Base-by-base conservation (phyloP, 2,888 invertebrate genomes). In the Charanyca ferruginea region DNA sequence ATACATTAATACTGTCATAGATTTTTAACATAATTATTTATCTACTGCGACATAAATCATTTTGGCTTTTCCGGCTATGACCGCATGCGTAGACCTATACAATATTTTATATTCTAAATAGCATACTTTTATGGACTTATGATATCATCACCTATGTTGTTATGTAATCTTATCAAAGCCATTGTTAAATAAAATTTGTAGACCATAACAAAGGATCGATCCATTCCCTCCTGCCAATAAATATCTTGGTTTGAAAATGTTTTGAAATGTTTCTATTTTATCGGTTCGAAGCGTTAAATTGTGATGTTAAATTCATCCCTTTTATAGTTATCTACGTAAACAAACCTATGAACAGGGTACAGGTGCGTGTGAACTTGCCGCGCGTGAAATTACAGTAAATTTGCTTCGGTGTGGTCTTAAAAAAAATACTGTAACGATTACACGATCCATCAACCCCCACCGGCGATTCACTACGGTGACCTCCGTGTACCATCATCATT, bases 331-430 rank as follows among this genome's bases (percentile, higher is more conserved):
- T 83, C 65, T 81, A 82, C 87, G 88, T 90, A 90, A 91, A 92
- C 90, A 91, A 90, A 91, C 78, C 83, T 80, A 83, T 84, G 80
- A 47, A 32, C 78, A 84, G 84, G 86, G 85, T 85, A 88, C 90
- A 92, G 90, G 89, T 93, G 94, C 94, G 94, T 94, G 93, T 92
- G 93, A 94, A 92, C 90, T 84, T 88, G 81, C 90, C 88, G 88
- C 85, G 91, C 95, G 93, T 95, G 95, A 95, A 95, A 95, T 95
- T 90, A 90, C 88, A 89, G 92, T 93, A 91, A 92, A 92, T 93
- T 92, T 90, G 89, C 90, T 89, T 87, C 94, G 93, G 95, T 95
- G 95, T 95, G 95, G 95, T 95, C 95, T 90, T 82, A 87, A 85
- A 91, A 68, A 92, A 93, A 93, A 90, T 79, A 66, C 83, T 89